Base-by-base conservation (phyloP, 2,888 invertebrate species). In the Drosophila dives region DNA sequence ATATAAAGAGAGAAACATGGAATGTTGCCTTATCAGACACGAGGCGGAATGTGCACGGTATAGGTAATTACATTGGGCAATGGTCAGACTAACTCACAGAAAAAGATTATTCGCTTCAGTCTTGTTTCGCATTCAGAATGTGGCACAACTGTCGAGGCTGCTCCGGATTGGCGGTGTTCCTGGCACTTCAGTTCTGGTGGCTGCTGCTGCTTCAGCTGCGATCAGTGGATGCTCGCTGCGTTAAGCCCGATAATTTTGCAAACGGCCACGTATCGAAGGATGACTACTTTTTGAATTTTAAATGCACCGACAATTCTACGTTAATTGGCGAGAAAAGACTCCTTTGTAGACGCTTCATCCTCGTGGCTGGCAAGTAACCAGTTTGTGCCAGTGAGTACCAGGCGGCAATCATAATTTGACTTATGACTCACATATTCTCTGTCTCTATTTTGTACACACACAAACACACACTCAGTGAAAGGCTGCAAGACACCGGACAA, bases 401-500 rank as follows among this genome's bases (percentile, higher is more conserved):
- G 26, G n/a, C 32, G 20, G 3, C 20, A 12, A 42, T 17, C n/a
- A n/a, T 8, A 17, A 53, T 34, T 11, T 23, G 4, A 8, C 7
- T 15, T 8, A 15, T 54, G 70, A 71, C 26, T 65, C 59, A 72
- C 51, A 32, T 5, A n/a, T 11, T 11, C 5, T 61, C n/a, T 40
- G 11, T 63, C 42, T 33, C 8, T 33, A 32, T 8, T 20, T 20
- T 2, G 3, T 5, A 7, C 26, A 36, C 58, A n/a, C 7, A 3
- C 15, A 29, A 5, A 29, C 29, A 29, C 29, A 29, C 29, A 29
- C 29, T 6, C 42, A 96, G 96, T 93, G 78, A 80, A 94, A 0
- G 95, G 95, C n/a, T 97, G 97, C 85, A 51, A 77, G 0, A 33
- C 17, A 0, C 92, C 94, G 0, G 63, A 85, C 0, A 55, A 89